These are phyloP conservation scores for Paralvinella palmiformis DNA, from an alignment of 1,140 invertebrate species.

Conservation along the genomic window DNA sequence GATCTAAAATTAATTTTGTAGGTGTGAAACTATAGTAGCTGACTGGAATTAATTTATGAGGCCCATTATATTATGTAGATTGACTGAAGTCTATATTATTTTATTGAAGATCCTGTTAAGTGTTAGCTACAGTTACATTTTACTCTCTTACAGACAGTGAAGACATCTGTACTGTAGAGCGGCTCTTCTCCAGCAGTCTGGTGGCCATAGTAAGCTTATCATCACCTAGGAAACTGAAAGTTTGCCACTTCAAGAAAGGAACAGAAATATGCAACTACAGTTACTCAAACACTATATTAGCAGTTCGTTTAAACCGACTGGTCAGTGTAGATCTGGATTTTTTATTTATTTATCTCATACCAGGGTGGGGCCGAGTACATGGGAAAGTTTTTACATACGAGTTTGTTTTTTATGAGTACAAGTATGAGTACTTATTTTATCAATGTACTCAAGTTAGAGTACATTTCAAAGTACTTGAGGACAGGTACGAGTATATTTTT, in stretches of 20 bases:
- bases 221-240: conserved; percentile 86
- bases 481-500: too few relatives aligned
- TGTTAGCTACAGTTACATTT: too few relatives aligned
- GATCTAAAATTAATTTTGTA: too few relatives aligned
- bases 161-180: conserved; percentile 89
- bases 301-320: conserved; percentile 90
- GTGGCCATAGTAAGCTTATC: conserved; percentile 89
- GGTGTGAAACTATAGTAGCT: too few relatives aligned
- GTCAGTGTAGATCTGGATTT: conserved; percentile 58
- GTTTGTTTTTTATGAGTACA: too few relatives aligned
- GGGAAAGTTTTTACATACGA: too few relatives aligned
- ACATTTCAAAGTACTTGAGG: too few relatives aligned
- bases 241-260: conserved; percentile 97
- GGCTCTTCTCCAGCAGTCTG: conserved; percentile 92
- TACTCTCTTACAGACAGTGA: conserved; percentile 59
- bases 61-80: not conserved
- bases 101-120: not conserved
- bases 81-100: not conserved
- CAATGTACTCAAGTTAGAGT: too few relatives aligned
- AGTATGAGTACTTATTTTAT: too few relatives aligned
- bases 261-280: conserved; percentile 98
- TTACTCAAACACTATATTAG: conserved; percentile 94
- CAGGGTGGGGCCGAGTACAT: too few relatives aligned
- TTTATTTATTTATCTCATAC: too few relatives aligned
- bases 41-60: not conserved